Percentiles rank a stretch among this genome's conserved stretches.
These are phyloP conservation scores for Idaea dimidiata DNA, from an alignment of 2,888 invertebrate species.

Conservation along the genomic window DNA sequence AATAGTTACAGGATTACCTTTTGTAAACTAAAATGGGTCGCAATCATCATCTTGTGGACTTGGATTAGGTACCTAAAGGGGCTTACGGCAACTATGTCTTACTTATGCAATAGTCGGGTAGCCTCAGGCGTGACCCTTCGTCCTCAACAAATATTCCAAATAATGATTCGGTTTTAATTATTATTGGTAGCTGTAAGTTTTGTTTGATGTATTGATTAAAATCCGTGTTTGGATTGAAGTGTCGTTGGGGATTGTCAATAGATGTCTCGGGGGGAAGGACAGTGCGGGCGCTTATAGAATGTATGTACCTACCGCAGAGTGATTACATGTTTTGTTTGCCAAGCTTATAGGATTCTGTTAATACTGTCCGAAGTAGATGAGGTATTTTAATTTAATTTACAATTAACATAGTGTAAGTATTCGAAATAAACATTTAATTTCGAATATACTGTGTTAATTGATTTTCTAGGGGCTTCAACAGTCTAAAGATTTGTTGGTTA, in stretches of 20 bases:
- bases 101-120: slow-evolving; percentile 46
- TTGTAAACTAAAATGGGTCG: slow-evolving; percentile 78
- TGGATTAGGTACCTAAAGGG: slow-evolving; percentile 62
- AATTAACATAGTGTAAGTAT: too few species aligned
- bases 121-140: slow-evolving; percentile 66
- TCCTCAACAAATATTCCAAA: slow-evolving; percentile 78
- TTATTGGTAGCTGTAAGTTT: slow-evolving; percentile 76
- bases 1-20: slow-evolving; percentile 80
- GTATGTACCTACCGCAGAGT: background rate
- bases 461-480: background rate
- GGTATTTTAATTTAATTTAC: background rate
- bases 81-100: slow-evolving; percentile 43
- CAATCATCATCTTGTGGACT: slow-evolving; percentile 76
- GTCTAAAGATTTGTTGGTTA: background rate
- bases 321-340: slow-evolving; percentile 6
- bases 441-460: background rate
- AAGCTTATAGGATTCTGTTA: background rate
- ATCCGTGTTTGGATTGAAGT: slow-evolving; percentile 72
- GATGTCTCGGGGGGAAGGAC: slow-evolving; percentile 22
- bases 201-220: slow-evolving; percentile 81
- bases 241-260: slow-evolving; percentile 64
- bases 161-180: slow-evolving; percentile 80
- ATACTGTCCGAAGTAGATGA: background rate
- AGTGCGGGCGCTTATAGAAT: slow-evolving; percentile 21
- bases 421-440: background rate